A percentile compares a stretch with the other conserved stretches of the same genome.
phyloP scores from a whole-genome alignment of 2,797 vertebrate genomes.

The Chiroxiphia lanceolata region DNA sequence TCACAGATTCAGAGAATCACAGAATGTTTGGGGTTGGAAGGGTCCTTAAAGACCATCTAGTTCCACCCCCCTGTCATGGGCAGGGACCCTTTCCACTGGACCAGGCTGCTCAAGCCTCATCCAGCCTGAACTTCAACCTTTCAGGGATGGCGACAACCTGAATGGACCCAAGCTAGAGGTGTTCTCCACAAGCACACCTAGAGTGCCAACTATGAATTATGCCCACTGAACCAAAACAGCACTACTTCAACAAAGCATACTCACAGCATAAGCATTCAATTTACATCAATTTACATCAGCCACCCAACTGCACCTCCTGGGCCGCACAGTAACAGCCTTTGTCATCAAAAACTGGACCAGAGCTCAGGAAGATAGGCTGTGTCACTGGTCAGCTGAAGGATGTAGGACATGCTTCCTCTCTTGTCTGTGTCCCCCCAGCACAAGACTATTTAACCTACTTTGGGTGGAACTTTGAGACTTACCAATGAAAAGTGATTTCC shows the following conservation, averaged over 20 bases:
- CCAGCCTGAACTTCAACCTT: accelerated
- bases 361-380: not conserved
- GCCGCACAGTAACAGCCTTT: not conserved
- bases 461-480: not conserved
- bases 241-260: not conserved
- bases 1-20: accelerated
- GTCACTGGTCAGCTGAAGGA: not conserved
- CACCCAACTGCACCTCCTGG: not conserved
- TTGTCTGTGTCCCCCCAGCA: not conserved
- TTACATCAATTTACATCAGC: accelerated
- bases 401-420: not conserved
- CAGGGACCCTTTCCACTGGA: not conserved
- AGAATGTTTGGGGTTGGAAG: not conserved
- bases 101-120: not conserved
- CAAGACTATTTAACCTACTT: not conserved
- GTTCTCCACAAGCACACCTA: not conserved
- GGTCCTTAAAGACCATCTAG: not conserved
- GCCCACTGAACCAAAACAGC: not conserved
- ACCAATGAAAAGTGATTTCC: not conserved
- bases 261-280: not conserved
- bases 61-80: not conserved
- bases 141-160: not conserved
- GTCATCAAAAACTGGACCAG: not conserved
- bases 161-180: not conserved
- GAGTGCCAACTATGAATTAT: not conserved